These are phyloP conservation scores for Bos indicus DNA, from an alignment of 2,113 vertebrate species.

Conservation along the genomic window DNA sequence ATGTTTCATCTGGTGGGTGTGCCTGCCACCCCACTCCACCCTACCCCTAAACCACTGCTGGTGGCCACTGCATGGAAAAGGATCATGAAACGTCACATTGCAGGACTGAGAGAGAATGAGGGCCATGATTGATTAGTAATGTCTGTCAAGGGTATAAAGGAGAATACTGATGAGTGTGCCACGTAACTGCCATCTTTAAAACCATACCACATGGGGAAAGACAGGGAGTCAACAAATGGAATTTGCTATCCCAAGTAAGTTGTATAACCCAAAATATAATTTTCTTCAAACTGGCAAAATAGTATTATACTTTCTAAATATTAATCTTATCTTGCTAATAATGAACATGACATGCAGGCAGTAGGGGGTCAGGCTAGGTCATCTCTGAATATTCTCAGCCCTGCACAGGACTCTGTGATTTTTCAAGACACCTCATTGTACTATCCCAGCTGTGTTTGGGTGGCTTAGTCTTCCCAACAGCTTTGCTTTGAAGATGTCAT, in stretches of 20 bases:
- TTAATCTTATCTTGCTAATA: slow-evolving; percentile 1
- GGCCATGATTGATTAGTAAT: neutral
- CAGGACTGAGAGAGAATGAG: neutral
- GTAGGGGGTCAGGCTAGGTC: neutral
- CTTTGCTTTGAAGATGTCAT: slow-evolving; percentile 57
- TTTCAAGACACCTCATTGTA: neutral
- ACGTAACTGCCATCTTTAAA: neutral
- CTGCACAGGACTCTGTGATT: neutral
- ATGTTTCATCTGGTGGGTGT: neutral
- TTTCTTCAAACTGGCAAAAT: neutral
- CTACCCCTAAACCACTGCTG: too few relatives aligned
- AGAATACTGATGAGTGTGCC: neutral
- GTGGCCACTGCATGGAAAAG: neutral
- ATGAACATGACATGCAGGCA: neutral
- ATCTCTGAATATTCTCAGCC: neutral
- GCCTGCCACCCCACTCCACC: too few relatives aligned
- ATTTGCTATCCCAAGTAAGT: neutral
- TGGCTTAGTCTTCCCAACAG: slow-evolving; percentile 44
- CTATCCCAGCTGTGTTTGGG: slow-evolving; percentile 47
- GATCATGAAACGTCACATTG: neutral
- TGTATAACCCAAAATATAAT: neutral
- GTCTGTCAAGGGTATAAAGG: neutral
- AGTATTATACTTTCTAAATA: neutral
- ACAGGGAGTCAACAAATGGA: neutral
- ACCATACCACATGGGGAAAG: neutral